Evolutionary conservation across 2,113 vertebrate genomes (phyloP).

Genomic region (Salvelinus namaycush): DNA sequence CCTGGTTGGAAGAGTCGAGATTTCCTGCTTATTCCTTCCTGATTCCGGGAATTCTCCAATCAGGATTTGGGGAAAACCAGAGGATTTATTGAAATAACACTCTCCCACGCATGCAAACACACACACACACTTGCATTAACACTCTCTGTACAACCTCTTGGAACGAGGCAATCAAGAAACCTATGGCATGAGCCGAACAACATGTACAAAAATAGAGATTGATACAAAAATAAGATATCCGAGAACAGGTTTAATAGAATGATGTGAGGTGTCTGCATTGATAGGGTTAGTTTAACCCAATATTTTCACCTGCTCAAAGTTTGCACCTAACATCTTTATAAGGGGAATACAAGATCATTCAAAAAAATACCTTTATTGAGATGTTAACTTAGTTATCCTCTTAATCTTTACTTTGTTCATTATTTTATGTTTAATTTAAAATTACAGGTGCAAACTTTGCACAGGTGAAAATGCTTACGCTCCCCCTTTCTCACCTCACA

Average conservation of each 20-base stretch:
- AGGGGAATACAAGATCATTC: not conserved
- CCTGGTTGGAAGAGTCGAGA: too few species aligned
- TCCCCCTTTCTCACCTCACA: not conserved
- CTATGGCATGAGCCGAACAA: slow-evolving; percentile 44
- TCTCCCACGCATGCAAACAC: not conserved
- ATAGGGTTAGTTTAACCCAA: not conserved
- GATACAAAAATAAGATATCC: slow-evolving; percentile 68
- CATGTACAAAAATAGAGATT: slow-evolving; percentile 69
- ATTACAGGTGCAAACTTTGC: slow-evolving; percentile 4
- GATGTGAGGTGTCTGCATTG: slow-evolving; percentile 32
- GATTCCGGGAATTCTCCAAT: too few species aligned
- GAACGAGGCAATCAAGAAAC: slow-evolving; percentile 34
- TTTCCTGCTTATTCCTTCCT: too few species aligned
- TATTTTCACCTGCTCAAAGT: not conserved
- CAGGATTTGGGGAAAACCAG: too few species aligned
- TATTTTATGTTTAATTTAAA: slow-evolving; percentile 22
- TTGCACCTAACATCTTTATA: not conserved
- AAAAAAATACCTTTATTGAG: not conserved
- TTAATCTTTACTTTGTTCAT: not conserved
- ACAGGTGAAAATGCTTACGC: slow-evolving; percentile 11
- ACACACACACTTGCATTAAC: slow-evolving; percentile 19
- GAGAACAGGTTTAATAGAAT: slow-evolving; percentile 42
- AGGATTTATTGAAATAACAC: not conserved
- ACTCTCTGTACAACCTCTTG: slow-evolving; percentile 16
- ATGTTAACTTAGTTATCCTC: not conserved